phyloP scores from a whole-genome alignment of 23 tunicate genomes.

The Styela clava region DNA sequence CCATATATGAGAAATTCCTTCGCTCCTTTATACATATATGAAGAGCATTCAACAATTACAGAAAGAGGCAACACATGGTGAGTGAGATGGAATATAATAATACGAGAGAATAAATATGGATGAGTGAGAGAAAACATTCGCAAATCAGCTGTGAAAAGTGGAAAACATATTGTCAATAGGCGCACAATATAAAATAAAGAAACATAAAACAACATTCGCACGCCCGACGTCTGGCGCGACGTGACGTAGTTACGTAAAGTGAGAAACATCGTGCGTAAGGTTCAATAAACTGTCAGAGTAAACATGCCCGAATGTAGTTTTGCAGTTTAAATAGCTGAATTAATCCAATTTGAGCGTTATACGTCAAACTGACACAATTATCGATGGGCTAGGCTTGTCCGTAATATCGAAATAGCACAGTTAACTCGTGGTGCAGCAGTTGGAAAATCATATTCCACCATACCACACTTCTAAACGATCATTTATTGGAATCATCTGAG shows the following conservation, averaged over 20 bases:
- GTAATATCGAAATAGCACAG: too few relatives aligned
- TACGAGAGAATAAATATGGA: background rate
- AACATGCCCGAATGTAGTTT: too few relatives aligned
- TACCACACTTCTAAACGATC: too few relatives aligned
- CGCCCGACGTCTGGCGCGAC: conserved; percentile 20
- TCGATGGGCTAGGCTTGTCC: too few relatives aligned
- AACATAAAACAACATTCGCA: background rate
- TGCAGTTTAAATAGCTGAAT: too few relatives aligned
- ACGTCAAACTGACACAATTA: too few relatives aligned
- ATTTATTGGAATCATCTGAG: too few relatives aligned
- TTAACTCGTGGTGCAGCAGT: too few relatives aligned
- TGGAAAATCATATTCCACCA: too few relatives aligned
- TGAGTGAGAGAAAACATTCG: conserved; percentile 8
- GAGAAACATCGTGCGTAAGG: background rate
- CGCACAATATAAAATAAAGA: background rate
- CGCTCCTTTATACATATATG: background rate
- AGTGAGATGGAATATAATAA: background rate
- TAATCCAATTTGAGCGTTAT: too few relatives aligned
- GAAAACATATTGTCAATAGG: conserved; percentile 11
- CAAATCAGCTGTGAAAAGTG: conserved; percentile 32
- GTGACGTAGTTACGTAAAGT: conserved; percentile 16
- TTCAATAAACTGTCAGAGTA: background rate
- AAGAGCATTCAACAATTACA: background rate
- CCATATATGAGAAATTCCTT: background rate
- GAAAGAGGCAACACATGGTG: conserved; percentile 1